Base-by-base conservation (phyloP, 2,113 vertebrate species). In the Scomber colias region DNA sequence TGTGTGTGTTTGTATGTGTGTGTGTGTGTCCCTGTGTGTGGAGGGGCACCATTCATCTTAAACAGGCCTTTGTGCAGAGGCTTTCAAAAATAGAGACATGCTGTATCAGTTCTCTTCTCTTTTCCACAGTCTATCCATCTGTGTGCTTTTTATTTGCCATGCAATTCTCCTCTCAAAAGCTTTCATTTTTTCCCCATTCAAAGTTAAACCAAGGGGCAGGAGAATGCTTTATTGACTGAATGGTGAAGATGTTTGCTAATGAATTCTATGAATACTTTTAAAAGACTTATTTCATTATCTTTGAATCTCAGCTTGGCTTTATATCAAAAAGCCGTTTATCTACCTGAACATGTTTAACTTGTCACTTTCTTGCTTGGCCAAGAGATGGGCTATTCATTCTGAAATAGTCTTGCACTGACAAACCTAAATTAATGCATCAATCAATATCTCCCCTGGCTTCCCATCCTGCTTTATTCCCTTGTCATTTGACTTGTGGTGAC, bases 51-150 rank as follows among this genome's bases (percentile, higher is more conserved):
- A 72, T 87, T 86, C 73, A 87, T 90, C 83, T 86, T 59, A 53
- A 89, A 72, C 65, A 72, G 79, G 44, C 70, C 74, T 81, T 86
- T 83, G 68, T 88, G 64, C 72, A 70, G 35, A 71, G 81, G 81
- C 62, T 71, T 71, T 89, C 78, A 86, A 82, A 87, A 86, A 78
- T 40, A 78, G 71, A 87, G 55, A 69, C 19, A 40, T 31, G 60
- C 66, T 55, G 48, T 81, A 69, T 87, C 80, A 83, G 71, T 71
- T 71, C 40, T 55, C 72, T 57, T 77, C 24, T 27, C 24, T 27
- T 21, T 74, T 66, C 59, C 17, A 9, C 48, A 17, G 63, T 56
- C 69, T 66, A 89, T 82, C 75, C 71, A 72, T 84, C 75, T 75
- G 55, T 12, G 16, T 65, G 68, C 54, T 70, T 71, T 82, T 57